A percentile compares a stretch with the other conserved stretches of the same genome.
Conservation (phyloP, 1,140 invertebrate species). For the Trypoxylus dichotomus region DNA sequence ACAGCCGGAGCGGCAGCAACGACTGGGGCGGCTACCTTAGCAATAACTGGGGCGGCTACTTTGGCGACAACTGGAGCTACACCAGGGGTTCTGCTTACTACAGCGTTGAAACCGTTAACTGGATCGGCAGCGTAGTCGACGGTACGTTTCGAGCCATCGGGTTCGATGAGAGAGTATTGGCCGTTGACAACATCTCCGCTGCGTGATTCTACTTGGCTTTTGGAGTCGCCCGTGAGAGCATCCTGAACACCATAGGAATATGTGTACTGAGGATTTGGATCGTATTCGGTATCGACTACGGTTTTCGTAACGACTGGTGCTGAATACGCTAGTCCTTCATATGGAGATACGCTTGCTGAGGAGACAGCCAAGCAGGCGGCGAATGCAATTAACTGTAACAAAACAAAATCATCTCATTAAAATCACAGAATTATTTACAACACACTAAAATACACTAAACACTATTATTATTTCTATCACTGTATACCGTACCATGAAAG, state of each 20-base stretch:
- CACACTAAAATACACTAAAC: neutral
- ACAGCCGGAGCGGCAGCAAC: conserved; percentile 42
- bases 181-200: conserved; percentile 43
- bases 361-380: conserved; percentile 51
- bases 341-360: conserved; percentile 1
- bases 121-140: conserved; percentile 55
- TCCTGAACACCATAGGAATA: conserved; percentile 60
- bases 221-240: conserved; percentile 60
- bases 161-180: conserved; percentile 44
- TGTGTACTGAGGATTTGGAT: conserved; percentile 47
- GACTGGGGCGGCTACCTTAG: conserved; percentile 41
- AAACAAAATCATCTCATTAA: conserved; percentile 24
- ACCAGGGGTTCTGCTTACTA: conserved; percentile 57
- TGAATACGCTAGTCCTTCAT: neutral
- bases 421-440: neutral
- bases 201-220: conserved; percentile 56
- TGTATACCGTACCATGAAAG: neutral
- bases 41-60: conserved; percentile 42
- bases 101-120: conserved; percentile 49
- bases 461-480: neutral
- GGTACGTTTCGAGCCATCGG: conserved; percentile 14
- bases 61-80: conserved; percentile 51
- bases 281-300: conserved; percentile 44
- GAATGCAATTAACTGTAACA: conserved; percentile 55
- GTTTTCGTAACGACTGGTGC: conserved; percentile 49